Base-by-base conservation (phyloP, 2,113 vertebrate species). In the Picathartes gymnocephalus region DNA sequence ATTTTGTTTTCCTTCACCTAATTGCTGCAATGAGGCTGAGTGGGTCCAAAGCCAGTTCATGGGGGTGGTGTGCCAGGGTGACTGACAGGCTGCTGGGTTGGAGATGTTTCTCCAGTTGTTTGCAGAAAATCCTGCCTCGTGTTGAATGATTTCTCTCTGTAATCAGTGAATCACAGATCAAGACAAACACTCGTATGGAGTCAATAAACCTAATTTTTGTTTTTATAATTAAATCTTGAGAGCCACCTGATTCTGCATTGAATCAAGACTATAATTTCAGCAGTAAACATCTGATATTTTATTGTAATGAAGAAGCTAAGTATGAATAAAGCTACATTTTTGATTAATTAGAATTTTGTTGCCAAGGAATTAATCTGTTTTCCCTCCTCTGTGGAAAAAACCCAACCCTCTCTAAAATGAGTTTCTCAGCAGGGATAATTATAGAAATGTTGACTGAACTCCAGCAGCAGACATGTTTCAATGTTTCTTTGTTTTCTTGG, bases 311-410 rank as follows among this genome's bases (percentile, higher is more conserved):
- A 92, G 88, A 97, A 86, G 79, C 88, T 77, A 88, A 80, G 45
- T 95, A 82, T 95, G 95, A 96, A 96, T 94, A 88, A 78, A 92
- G 66, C 44, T 71, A 60, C 33, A 71, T 77, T 93, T 97, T 95
- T 97, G 92, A 97, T 98, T 98, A 97, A 97, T 97, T 96, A 97
- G 88, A 95, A 96, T 97, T 97, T 97, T 97, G 96, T 96, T 98
- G 97, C 97, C 96, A 98, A 95, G 96, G 87, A 96, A 96, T 98
- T 97, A 97, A 97, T 98, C 97, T 96, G 93, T 88, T 95, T 74
- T 93, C n/a, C 35, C 50, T 80, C 76, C 53, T 97, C 95, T 83
- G 37, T 65, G 92, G 40, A 50, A 85, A 92, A 86, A 95, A 12
- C 3, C 23, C 64, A 69, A 42, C 56, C 37, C 42, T 57, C 72